phyloP scores from a whole-genome alignment of 1,140 invertebrate genomes.

The Heliconius hermathena region DNA sequence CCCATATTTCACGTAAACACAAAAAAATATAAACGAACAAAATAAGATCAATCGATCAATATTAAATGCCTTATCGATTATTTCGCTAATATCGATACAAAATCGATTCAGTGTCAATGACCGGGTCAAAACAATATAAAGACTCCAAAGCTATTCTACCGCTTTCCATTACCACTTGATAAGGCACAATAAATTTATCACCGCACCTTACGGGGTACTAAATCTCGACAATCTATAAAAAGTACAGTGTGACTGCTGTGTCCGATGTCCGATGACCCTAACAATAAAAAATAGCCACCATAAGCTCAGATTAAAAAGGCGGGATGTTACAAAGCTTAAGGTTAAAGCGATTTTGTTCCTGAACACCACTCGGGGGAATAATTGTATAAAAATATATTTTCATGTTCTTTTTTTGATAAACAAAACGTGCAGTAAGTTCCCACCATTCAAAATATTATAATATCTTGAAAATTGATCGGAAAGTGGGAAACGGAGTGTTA shows the following conservation, averaged over 20 bases:
- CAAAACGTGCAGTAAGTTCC: no score
- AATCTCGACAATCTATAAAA: slow-evolving; percentile 70
- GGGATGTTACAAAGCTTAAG: background rate
- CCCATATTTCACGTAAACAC: no score
- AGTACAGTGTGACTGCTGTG: slow-evolving; percentile 61
- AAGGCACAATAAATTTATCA: slow-evolving; percentile 75
- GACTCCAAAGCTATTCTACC: slow-evolving; percentile 32
- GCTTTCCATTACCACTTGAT: slow-evolving; percentile 65
- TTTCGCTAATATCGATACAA: background rate
- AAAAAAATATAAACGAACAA: background rate
- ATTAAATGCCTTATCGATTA: background rate
- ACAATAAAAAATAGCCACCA: slow-evolving; percentile 69
- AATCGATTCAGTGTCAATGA: slow-evolving; percentile 38
- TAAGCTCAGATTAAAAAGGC: slow-evolving; percentile 54
- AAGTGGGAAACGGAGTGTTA: no score
- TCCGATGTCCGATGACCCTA: slow-evolving; percentile 67
- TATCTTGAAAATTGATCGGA: no score
- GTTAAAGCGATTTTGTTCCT: background rate
- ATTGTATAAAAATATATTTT: no score
- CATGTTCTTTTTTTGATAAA: no score
- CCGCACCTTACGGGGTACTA: slow-evolving; percentile 59
- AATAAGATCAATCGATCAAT: background rate
- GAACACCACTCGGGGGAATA: background rate
- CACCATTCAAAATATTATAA: no score
- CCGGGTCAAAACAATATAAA: slow-evolving; percentile 34